Evolutionary conservation across 2,113 vertebrate genomes (phyloP).

Genomic region (Vulpes vulpes): DNA sequence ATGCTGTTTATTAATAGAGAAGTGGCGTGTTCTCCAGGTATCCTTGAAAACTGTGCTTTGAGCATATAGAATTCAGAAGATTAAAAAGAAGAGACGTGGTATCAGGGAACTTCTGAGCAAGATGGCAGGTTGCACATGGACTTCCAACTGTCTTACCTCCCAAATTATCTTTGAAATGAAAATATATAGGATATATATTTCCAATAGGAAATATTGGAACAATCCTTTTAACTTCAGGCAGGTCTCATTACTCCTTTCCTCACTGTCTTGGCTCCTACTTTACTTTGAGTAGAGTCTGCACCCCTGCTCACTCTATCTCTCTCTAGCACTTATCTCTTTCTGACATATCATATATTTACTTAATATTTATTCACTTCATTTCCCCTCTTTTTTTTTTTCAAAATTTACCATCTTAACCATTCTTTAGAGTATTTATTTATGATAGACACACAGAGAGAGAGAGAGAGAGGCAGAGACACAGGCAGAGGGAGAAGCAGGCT

Average conservation of each 20-base stretch:
- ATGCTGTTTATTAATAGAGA: slow-evolving; percentile 73
- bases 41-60: not conserved
- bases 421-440: too few species aligned
- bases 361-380: not conserved
- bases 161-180: not conserved
- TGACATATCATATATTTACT: not conserved
- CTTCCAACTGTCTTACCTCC: not conserved
- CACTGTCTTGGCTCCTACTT: not conserved
- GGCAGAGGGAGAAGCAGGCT: too few species aligned
- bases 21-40: slow-evolving; percentile 62
- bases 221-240: not conserved
- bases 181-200: not conserved
- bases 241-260: not conserved
- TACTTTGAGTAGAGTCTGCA: not conserved
- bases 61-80: not conserved
- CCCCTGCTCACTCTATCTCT: not conserved
- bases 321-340: not conserved
- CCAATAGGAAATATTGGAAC: not conserved
- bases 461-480: too few species aligned
- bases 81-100: not conserved
- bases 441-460: too few species aligned
- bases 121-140: not conserved
- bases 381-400: not conserved
- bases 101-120: not conserved
- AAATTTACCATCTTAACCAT: too few species aligned